A percentile compares a stretch with the other conserved stretches of the same genome.
These are phyloP conservation scores for Notodonta dromedarius DNA, from an alignment of 2,888 invertebrate species.

Conservation along the genomic window DNA sequence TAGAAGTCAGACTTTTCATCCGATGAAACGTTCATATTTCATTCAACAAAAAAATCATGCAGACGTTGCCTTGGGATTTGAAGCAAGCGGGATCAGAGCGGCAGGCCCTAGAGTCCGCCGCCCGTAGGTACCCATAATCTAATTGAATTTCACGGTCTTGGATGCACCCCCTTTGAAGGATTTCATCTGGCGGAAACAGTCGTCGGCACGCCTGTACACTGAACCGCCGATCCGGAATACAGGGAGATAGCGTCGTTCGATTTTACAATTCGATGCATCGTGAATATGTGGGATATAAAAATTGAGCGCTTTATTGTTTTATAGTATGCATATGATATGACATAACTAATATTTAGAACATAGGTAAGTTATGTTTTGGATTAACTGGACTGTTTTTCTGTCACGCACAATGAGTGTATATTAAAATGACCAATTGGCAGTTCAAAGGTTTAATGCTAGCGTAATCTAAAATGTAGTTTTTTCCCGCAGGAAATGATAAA, in stretches of 20 bases:
- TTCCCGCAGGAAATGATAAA: too few relatives aligned
- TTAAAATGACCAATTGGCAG: too few relatives aligned
- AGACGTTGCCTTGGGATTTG: slow-evolving; percentile 27
- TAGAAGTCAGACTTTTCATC: slow-evolving; percentile 15
- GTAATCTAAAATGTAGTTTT: too few relatives aligned
- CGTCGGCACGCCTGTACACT: slow-evolving; percentile 45
- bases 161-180: slow-evolving; percentile 61
- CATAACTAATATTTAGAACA: too few relatives aligned
- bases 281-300: slow-evolving; percentile 11
- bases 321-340: too few relatives aligned
- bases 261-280: slow-evolving; percentile 33
- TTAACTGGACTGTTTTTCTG: too few relatives aligned
- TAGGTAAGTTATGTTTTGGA: too few relatives aligned
- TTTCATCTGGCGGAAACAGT: slow-evolving; percentile 58
- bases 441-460: too few relatives aligned
- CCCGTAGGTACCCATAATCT: slow-evolving; percentile 48
- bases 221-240: slow-evolving; percentile 54
- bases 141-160: slow-evolving; percentile 68
- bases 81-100: slow-evolving; percentile 32
- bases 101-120: slow-evolving; percentile 27
- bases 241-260: slow-evolving; percentile 34
- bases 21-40: slow-evolving; percentile 14
- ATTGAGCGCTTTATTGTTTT: too few relatives aligned
- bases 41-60: slow-evolving; percentile 20
- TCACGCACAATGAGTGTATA: too few relatives aligned